Evolutionary conservation across 1,140 invertebrate species (phyloP), one percentile per base, ranked within the genome.

Genomic region (Harpegnathos saltator): DNA sequence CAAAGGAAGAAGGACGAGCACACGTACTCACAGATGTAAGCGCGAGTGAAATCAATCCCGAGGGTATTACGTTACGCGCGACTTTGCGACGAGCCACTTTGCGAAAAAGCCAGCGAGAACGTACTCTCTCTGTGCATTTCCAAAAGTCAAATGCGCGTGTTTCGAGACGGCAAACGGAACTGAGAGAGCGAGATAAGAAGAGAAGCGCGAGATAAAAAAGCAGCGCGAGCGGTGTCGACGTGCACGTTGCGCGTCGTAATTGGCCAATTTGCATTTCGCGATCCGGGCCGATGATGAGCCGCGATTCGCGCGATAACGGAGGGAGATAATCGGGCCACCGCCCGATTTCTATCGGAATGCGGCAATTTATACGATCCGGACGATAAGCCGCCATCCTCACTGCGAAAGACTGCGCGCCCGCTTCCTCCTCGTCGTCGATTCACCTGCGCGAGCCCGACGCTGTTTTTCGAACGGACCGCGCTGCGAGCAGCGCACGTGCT

Each of bases 261-360:
- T 83, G 61, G 72, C 17, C 73, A 83, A 83, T 83, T 83, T 83
- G 81, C 73, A 83, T 63, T 83, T 77, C 72, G 81, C 81, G 72
- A 83, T 77, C 61, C 50, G 33, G 72, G n/a, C 68, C 48, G 68
- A 82, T 74, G 69, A 56, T 44, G 69, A 83, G 38, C 38, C 29
- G 61, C 72, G 81, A 83, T 83, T 77, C 52, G 48, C 17, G 44
- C 50, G 81, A 83, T 83, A 83, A 83, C n/a, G 22, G 14, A 75
- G 11, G 12, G 5, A 29, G 38, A 83, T 75, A 75, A 74, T 74
- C 59, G 81, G 81, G 19, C 69, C 69, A 73, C 29, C 17, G 22
- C 71, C 81, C 61, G 72, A 83, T 83, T 83, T 83, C 81, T 83
- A 83, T 83, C 81, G 72, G 81, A 83, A 83, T 83, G 81, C 81